These are phyloP conservation scores for Halictus rubicundus DNA, from an alignment of 1,140 invertebrate species.

Conservation along the genomic window DNA sequence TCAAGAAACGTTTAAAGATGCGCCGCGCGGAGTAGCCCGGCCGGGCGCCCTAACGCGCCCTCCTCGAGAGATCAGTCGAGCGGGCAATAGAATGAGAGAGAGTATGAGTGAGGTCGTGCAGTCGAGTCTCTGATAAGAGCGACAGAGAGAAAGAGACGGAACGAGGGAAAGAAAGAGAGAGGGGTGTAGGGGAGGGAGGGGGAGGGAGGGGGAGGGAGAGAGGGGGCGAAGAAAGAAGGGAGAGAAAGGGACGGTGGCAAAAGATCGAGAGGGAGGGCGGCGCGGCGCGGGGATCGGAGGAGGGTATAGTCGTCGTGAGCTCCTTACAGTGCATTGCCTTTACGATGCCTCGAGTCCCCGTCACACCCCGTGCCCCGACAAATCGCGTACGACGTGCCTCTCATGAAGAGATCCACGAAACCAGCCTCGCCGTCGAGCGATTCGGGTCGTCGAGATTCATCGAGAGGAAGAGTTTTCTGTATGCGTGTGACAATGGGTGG, in stretches of 20 bases:
- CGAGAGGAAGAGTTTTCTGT: slow-evolving; percentile 51
- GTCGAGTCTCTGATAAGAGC: slow-evolving; percentile 51
- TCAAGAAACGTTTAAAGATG: slow-evolving; percentile 42
- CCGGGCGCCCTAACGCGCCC: slow-evolving; percentile 61
- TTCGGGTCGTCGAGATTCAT: slow-evolving; percentile 66
- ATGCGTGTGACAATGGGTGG: slow-evolving; percentile 48
- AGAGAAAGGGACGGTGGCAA: slow-evolving; percentile 50
- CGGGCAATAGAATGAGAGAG: slow-evolving; percentile 52
- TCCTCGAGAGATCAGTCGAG: slow-evolving; percentile 57
- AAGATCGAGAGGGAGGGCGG: slow-evolving; percentile 31
- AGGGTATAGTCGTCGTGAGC: slow-evolving; percentile 74
- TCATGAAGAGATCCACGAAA: slow-evolving; percentile 74
- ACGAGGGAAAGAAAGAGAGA: slow-evolving; percentile 43
- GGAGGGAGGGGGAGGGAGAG: slow-evolving; percentile 31
- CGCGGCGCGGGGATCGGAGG: slow-evolving; percentile 36
- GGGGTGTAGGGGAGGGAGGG: slow-evolving; percentile 39
- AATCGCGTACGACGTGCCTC: slow-evolving; percentile 74
- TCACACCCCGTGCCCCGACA: slow-evolving; percentile 75
- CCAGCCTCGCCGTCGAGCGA: slow-evolving; percentile 67
- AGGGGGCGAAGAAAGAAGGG: slow-evolving; percentile 46
- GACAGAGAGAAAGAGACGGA: slow-evolving; percentile 48
- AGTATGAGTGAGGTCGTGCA: slow-evolving; percentile 38
- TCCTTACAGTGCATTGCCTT: slow-evolving; percentile 80
- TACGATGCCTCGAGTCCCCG: slow-evolving; percentile 75
- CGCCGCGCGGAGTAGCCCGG: slow-evolving; percentile 44